Conservation (phyloP, 2,113 vertebrate species). For the Clarias batrachus region DNA sequence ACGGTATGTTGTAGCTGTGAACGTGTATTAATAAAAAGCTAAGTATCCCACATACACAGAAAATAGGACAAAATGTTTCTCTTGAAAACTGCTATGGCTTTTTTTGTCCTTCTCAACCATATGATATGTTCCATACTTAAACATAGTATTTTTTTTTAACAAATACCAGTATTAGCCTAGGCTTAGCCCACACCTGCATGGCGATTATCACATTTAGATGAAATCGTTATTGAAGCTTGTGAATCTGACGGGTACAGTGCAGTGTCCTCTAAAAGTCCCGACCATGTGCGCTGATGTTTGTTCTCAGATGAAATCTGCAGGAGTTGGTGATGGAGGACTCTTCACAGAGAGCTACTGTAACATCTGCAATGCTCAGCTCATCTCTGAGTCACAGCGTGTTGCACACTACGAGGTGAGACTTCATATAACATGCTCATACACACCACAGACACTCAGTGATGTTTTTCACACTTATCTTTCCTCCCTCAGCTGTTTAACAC, state of each 20-base stretch:
- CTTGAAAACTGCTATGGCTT: neutral
- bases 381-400: constrained; percentile 81
- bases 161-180: neutral
- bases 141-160: neutral
- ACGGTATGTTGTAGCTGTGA: neutral
- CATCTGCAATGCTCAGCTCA: constrained; percentile 84
- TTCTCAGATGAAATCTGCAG: constrained; percentile 80
- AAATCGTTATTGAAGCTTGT: neutral
- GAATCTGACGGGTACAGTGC: neutral
- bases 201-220: neutral
- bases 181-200: neutral
- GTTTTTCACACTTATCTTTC: constrained; percentile 9
- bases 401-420: constrained; percentile 81
- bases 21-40: neutral
- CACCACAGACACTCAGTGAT: constrained; percentile 25
- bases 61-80: neutral
- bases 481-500: neutral
- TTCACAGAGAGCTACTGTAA: constrained; percentile 84
- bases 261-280: neutral
- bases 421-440: constrained; percentile 13
- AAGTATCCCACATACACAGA: neutral
- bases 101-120: neutral
- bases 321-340: constrained; percentile 73
- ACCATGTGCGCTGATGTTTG: constrained; percentile 19
- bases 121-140: constrained; percentile 18